Percentiles rank a stretch among this genome's conserved stretches.
phyloP scores from a whole-genome alignment of 2,113 vertebrate species.

The Nerophis ophidion region DNA sequence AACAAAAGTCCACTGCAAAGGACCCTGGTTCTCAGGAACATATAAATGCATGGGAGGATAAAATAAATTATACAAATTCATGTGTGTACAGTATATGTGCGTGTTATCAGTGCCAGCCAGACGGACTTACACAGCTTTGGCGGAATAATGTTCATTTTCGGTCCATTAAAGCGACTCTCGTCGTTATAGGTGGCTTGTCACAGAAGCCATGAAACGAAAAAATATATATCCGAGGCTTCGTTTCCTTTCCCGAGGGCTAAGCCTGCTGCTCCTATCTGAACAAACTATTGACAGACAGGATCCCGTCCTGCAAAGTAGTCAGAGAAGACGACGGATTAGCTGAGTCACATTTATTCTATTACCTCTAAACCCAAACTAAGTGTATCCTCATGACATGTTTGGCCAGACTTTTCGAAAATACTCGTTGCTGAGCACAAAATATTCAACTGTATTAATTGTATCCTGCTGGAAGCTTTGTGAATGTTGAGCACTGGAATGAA shows the following conservation, averaged over 20 bases:
- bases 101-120: conserved; percentile 33
- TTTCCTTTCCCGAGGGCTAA: conserved; percentile 56
- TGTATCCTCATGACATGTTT: conserved; percentile 11
- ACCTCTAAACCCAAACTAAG: conserved; percentile 32
- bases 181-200: conserved; percentile 24
- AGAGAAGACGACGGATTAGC: conserved; percentile 45
- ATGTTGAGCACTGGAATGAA: conserved; percentile 42
- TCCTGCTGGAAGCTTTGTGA: conserved; percentile 37
- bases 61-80: conserved; percentile 2
- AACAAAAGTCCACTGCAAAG: too few species aligned
- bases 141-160: conserved; percentile 24
- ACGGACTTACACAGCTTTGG: conserved; percentile 26
- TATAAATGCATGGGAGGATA: too few species aligned
- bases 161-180: conserved; percentile 16
- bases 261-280: conserved; percentile 61
- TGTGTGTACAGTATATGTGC: background rate
- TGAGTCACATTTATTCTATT: conserved; percentile 57
- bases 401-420: conserved; percentile 18
- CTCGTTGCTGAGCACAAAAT: conserved; percentile 28
- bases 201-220: conserved; percentile 25
- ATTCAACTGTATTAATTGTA: conserved; percentile 52
- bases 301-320: conserved; percentile 48
- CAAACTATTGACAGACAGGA: conserved; percentile 62
- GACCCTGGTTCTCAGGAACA: too few species aligned
- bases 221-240: conserved; percentile 42